Conservation (phyloP, 2,797 vertebrate species). For the Vespertilio murinus region DNA sequence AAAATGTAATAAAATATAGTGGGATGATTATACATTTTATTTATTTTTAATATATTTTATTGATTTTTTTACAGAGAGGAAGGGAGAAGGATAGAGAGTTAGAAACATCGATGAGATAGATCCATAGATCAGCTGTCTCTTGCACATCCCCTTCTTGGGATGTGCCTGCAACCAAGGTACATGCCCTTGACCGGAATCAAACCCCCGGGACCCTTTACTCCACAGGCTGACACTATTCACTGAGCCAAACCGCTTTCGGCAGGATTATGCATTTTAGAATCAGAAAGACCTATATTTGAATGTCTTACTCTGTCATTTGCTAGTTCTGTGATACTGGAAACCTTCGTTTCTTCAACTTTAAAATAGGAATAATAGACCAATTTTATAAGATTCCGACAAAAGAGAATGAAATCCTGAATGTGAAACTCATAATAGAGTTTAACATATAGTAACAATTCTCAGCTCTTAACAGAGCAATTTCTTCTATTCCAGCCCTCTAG, state of each 20-base stretch:
- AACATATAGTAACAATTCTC: background rate
- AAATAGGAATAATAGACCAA: background rate
- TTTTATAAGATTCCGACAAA: background rate
- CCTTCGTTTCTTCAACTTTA: background rate
- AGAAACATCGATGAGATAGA: no score
- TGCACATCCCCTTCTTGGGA: no score
- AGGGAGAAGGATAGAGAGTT: no score
- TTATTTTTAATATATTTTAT: no score
- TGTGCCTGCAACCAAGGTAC: no score
- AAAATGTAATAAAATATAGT: background rate
- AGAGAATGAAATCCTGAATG: background rate
- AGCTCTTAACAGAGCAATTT: background rate
- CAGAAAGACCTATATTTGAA: slow-evolving; percentile 5
- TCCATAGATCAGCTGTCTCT: no score
- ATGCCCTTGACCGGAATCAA: no score
- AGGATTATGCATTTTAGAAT: slow-evolving; percentile 29
- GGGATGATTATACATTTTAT: slow-evolving; percentile 5
- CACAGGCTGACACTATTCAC: no score
- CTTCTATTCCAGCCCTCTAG: background rate
- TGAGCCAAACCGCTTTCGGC: no score
- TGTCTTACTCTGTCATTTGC: background rate
- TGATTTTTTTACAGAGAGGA: no score
- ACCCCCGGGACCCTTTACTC: no score
- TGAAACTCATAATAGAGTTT: slow-evolving; percentile 7
- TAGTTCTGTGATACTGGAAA: slow-evolving; percentile 16